Evolutionary conservation across 2,797 vertebrate species (phyloP), one percentile per base, ranked within the genome.

Genomic region (Dendrocincla fuliginosa): DNA sequence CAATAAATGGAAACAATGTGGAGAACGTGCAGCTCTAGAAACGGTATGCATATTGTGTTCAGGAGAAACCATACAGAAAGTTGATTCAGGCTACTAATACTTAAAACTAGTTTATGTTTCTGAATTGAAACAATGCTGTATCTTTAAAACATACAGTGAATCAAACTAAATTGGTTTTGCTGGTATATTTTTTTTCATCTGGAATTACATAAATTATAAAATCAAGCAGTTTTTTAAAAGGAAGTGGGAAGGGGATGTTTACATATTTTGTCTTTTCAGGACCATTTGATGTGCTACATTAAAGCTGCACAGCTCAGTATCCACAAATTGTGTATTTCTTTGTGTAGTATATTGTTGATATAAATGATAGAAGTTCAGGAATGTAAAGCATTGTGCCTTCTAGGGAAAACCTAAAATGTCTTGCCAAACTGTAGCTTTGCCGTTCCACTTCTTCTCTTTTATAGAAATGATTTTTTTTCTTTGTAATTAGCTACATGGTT

Each of bases 381-480:
- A 92, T 50, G 25, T 46, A 85, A 93, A 80, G 63, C 28, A 55
- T 61, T 76, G 35, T 60, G 76, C 47, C 47, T 88, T 70, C n/a
- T 41, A 87, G 74, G 70, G 70, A 71, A 91, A 92, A 33, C 64
- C 52, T 93, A 81, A 89, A 91, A 84, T 65, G 37, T 64, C 63
- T 90, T 93, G 74, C 79, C 90, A 96, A 93, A 65, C 39, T 83
- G 56, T 74, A 69, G 39, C 35, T 93, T 82, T 71, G 82, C 44
- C 53, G 39, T 77, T 56, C n/a, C 57, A 82, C 60, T 20, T 87
- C 49, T 80, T 95, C 37, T 91, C 6, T 91, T 90, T 90, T 86
- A 28, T 27, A 87, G 65, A 87, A 90, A 33, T 64, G 9, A 10
- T 6, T 70, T 83, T 57, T 61, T 63, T 81, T 42, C 42, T 60